Evolutionary conservation across 2,113 vertebrate genomes (phyloP).

Genomic region (Phyllostomus discolor): DNA sequence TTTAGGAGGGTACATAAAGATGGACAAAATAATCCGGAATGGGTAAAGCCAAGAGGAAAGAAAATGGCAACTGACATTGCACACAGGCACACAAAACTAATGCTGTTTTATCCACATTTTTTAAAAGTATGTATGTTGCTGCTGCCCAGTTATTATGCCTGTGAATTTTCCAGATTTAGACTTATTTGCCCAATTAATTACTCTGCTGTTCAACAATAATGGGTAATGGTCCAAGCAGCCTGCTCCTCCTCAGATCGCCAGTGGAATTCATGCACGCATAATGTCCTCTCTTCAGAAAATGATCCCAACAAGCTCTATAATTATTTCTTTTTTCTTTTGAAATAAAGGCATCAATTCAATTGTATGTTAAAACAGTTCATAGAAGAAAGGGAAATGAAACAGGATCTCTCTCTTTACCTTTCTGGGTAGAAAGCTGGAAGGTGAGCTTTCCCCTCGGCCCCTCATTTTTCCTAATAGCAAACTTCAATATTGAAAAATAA

Average conservation of each 20-base stretch:
- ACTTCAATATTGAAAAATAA: constrained; percentile 47
- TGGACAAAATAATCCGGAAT: background rate
- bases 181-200: constrained; percentile 58
- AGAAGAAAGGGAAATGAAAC: constrained; percentile 36
- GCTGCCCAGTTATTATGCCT: constrained; percentile 31
- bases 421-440: background rate
- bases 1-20: background rate
- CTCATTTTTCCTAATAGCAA: background rate
- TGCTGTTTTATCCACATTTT: background rate
- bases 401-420: background rate
- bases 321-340: constrained; percentile 61
- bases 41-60: background rate
- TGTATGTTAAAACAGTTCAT: constrained; percentile 56
- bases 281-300: constrained; percentile 56
- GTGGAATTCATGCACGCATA: constrained; percentile 46
- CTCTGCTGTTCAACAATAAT: constrained; percentile 54
- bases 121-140: background rate
- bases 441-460: background rate
- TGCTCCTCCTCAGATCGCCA: constrained; percentile 30
- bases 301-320: constrained; percentile 56
- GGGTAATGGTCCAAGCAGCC: constrained; percentile 54
- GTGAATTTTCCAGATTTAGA: constrained; percentile 35
- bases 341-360: constrained; percentile 65
- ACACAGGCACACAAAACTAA: background rate
- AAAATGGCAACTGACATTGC: background rate